Percentiles rank a stretch among this genome's conserved stretches.
Conservation (phyloP, 2,888 invertebrate species). For the Petrolisthes cinctipes region DNA sequence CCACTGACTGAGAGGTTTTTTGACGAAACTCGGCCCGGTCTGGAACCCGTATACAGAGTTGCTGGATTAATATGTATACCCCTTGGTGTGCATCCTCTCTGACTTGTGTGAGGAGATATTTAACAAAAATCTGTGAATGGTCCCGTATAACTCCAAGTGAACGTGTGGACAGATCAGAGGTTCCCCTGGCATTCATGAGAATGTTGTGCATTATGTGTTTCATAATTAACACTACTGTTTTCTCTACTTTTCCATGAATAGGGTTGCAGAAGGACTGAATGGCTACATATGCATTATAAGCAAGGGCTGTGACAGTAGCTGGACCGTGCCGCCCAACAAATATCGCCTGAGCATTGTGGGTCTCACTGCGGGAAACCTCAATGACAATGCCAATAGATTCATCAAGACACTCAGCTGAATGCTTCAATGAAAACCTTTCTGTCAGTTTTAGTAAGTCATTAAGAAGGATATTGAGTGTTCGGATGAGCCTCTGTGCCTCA, state of each 20-base stretch:
- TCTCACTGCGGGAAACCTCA: conserved; percentile 69
- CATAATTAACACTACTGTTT: conserved; percentile 62
- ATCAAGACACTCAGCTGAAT: conserved; percentile 71
- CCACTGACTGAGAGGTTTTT: conserved; percentile 70
- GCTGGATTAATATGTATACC: conserved; percentile 70
- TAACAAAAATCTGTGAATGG: conserved; percentile 65
- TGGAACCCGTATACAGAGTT: conserved; percentile 71
- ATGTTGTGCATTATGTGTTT: conserved; percentile 65
- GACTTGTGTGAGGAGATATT: conserved; percentile 64
- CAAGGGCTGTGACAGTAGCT: conserved; percentile 65
- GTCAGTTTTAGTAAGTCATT: conserved; percentile 70
- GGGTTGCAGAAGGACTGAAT: conserved; percentile 70
- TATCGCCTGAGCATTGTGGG: conserved; percentile 57
- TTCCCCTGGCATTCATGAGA: conserved; percentile 64
- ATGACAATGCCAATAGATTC: conserved; percentile 69
- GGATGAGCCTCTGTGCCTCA: conserved; percentile 69
- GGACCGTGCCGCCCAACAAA: conserved; percentile 64
- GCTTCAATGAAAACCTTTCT: conserved; percentile 70
- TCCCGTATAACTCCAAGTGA: conserved; percentile 65
- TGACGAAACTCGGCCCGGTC: conserved; percentile 71
- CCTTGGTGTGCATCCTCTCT: conserved; percentile 68
- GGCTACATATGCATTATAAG: conserved; percentile 70
- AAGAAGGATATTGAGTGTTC: conserved; percentile 69
- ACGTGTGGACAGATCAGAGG: conserved; percentile 62
- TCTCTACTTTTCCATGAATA: conserved; percentile 70